Percentiles rank a stretch among this genome's conserved stretches.
Evolutionary conservation across 2,113 vertebrate genomes (phyloP).

Genomic region (Machaerirhynchus nigripectus): DNA sequence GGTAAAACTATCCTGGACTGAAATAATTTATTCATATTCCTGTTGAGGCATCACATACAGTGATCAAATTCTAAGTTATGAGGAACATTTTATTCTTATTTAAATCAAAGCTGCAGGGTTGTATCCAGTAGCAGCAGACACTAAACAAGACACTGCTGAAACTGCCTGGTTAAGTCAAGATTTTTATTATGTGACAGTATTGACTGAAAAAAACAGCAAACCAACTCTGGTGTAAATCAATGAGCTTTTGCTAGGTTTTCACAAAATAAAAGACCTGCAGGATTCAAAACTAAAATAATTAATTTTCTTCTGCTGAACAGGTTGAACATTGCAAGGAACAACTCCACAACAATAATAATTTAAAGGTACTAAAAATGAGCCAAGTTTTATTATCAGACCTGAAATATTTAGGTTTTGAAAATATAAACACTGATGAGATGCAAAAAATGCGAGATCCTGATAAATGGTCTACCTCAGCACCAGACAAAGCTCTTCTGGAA

Average conservation of each 20-base stretch:
- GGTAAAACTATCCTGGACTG: background rate
- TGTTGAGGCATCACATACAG: background rate
- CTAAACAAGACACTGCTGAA: background rate
- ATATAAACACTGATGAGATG: background rate
- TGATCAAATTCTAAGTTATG: background rate
- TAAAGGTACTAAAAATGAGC: background rate
- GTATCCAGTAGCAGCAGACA: background rate
- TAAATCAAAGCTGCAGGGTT: background rate
- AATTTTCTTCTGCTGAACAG: conserved; percentile 5
- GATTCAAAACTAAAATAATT: conserved; percentile 60
- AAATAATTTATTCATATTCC: background rate
- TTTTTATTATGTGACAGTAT: conserved; percentile 54
- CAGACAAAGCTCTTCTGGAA: background rate
- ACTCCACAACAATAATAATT: background rate
- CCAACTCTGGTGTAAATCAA: conserved; percentile 38
- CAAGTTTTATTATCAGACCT: background rate
- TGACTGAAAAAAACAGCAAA: conserved; percentile 57
- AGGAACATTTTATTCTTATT: background rate
- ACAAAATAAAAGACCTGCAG: conserved; percentile 58
- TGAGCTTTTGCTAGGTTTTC: conserved; percentile 51
- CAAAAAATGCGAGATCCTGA: background rate
- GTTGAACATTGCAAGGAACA: background rate
- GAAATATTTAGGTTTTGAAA: background rate
- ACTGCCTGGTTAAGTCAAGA: conserved; percentile 12
- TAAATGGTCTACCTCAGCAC: background rate